Evolutionary conservation across 2,888 invertebrate genomes (phyloP).

Genomic region (Polymixis lichenea): DNA sequence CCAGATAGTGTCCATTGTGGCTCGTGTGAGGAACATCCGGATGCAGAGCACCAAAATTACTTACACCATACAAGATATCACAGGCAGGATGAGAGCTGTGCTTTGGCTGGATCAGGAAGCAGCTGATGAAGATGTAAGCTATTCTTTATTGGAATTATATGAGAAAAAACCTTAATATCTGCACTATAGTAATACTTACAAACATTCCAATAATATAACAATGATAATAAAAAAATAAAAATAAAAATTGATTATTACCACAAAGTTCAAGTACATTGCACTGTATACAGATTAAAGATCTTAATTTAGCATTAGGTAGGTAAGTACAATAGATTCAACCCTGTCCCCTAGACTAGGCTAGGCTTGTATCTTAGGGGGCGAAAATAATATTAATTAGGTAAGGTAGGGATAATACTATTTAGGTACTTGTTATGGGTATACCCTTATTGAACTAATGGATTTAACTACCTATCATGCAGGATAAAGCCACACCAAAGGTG

Average conservation of each 20-base stretch:
- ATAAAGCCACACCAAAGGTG: constrained; percentile 86
- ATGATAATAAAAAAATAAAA: too few relatives aligned
- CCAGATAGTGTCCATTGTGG: constrained; percentile 86
- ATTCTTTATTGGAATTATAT: background rate
- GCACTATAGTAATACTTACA: background rate
- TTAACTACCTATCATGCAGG: constrained; percentile 73
- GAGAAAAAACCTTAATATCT: background rate
- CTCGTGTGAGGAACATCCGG: constrained; percentile 83
- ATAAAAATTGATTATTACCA: too few relatives aligned
- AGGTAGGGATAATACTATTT: too few relatives aligned
- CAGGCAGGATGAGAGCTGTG: constrained; percentile 88
- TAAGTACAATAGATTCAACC: too few relatives aligned
- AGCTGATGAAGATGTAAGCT: constrained; percentile 86
- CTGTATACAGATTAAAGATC: too few relatives aligned
- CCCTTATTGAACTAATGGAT: background rate
- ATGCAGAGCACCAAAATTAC: constrained; percentile 89
- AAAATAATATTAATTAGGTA: too few relatives aligned
- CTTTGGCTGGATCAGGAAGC: constrained; percentile 88
- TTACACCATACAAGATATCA: constrained; percentile 88
- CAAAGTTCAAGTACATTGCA: too few relatives aligned
- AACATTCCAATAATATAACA: background rate
- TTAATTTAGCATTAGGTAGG: too few relatives aligned
- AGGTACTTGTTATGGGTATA: background rate
- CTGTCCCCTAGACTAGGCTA: too few relatives aligned
- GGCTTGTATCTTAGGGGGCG: too few relatives aligned